Conservation (phyloP, 2,797 vertebrate species). For the Clarias laeviceps region DNA sequence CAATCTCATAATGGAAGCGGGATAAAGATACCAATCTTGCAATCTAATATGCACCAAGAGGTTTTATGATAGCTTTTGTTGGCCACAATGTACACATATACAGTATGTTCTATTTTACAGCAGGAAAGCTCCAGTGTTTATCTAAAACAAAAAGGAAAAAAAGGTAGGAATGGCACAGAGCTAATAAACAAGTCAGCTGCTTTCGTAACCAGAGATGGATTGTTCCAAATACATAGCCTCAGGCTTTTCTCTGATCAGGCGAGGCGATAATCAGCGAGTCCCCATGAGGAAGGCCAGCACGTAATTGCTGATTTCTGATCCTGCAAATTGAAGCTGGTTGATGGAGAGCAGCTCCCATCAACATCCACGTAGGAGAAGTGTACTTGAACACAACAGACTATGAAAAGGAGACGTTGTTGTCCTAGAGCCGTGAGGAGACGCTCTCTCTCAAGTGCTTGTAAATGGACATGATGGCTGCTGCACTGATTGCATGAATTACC, state of each 20-base stretch:
- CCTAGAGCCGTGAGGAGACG: background rate
- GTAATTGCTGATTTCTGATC: slow-evolving; percentile 60
- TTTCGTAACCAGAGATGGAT: slow-evolving; percentile 31
- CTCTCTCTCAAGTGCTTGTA: slow-evolving; percentile 23
- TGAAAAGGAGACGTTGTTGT: slow-evolving; percentile 40
- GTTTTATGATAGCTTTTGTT: slow-evolving; percentile 14
- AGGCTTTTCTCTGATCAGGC: slow-evolving; percentile 32
- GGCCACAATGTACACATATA: background rate
- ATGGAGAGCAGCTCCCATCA: slow-evolving; percentile 39
- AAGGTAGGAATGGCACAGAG: slow-evolving; percentile 19
- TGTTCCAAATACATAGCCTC: slow-evolving; percentile 40
- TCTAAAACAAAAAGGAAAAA: background rate
- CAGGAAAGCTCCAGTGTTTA: background rate
- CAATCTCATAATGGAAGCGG: slow-evolving; percentile 11
- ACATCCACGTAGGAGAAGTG: slow-evolving; percentile 33
- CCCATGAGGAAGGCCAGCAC: slow-evolving; percentile 40
- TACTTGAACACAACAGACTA: slow-evolving; percentile 43
- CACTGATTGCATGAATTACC: slow-evolving; percentile 27
- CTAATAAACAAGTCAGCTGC: slow-evolving; percentile 33
- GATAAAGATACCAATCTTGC: background rate
- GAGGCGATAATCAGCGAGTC: slow-evolving; percentile 42
- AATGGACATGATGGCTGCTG: slow-evolving; percentile 35
- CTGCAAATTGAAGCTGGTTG: slow-evolving; percentile 54
- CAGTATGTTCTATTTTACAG: background rate
- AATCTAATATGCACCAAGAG: background rate